phyloP scores from a whole-genome alignment of 1,140 invertebrate genomes.

The Caenorhabditis remanei region DNA sequence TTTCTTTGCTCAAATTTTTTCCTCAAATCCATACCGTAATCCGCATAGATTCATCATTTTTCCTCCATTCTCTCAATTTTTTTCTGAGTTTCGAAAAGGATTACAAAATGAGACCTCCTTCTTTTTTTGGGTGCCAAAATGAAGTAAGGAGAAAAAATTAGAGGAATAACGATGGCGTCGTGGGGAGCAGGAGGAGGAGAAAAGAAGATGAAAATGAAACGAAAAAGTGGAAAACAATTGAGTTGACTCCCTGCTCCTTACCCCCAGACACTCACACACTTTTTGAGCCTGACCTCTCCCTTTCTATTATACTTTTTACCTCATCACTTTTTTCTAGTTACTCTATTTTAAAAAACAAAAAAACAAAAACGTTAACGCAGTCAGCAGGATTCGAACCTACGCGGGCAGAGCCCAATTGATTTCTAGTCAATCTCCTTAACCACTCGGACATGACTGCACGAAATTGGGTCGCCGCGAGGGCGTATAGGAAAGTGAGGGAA shows the following conservation, averaged over 20 bases:
- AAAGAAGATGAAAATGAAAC: conserved; percentile 44
- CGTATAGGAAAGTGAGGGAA: not conserved
- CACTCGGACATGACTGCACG: conserved; percentile 65
- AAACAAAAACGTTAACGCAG: conserved; percentile 29
- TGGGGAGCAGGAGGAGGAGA: not conserved
- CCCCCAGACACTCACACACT: not conserved
- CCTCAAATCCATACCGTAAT: too few species aligned
- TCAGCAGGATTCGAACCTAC: conserved; percentile 69
- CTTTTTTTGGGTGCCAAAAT: not conserved
- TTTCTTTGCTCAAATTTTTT: too few species aligned
- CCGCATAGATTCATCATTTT: conserved; percentile 1
- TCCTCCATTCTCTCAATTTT: not conserved
- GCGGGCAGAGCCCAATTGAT: conserved; percentile 69
- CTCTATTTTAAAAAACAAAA: not conserved
- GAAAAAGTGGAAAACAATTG: conserved; percentile 42
- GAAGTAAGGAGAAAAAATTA: not conserved
- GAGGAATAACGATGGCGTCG: too few species aligned
- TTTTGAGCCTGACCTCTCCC: not conserved
- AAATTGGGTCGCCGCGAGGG: not conserved
- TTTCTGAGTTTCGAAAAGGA: not conserved
- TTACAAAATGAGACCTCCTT: too few species aligned
- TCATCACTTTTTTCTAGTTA: too few species aligned
- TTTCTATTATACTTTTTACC: too few species aligned
- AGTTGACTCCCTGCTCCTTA: conserved; percentile 4
- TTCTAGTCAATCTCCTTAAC: conserved; percentile 69